These are phyloP conservation scores for Myrmecophaga tridactyla DNA, from an alignment of 2,113 vertebrate species.

Conservation along the genomic window DNA sequence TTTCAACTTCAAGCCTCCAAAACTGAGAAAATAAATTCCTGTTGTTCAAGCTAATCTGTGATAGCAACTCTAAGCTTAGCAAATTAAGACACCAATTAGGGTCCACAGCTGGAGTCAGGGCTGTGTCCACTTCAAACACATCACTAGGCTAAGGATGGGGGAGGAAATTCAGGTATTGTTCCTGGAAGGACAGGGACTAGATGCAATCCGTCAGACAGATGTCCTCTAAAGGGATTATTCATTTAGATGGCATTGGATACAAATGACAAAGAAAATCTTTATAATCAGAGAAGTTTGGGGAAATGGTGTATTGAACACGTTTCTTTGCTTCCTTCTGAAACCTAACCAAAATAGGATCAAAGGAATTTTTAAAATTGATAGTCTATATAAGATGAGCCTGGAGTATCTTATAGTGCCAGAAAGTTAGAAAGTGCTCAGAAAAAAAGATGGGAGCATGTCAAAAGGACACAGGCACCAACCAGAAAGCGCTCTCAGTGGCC, in stretches of 20 bases:
- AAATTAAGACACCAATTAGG: too few relatives aligned
- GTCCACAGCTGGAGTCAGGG: neutral
- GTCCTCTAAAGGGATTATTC: too few relatives aligned
- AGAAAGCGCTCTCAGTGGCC: neutral
- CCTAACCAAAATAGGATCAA: neutral
- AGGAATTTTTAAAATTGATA: neutral
- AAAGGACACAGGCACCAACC: neutral
- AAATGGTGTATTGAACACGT: neutral
- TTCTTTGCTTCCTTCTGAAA: conserved; percentile 2
- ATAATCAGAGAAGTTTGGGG: neutral
- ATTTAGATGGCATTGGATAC: neutral
- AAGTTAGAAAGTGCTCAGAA: neutral
- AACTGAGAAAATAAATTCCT: too few relatives aligned
- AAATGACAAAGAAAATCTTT: neutral
- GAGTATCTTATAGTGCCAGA: neutral
- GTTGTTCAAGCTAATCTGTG: too few relatives aligned
- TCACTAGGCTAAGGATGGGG: neutral
- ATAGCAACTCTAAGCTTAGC: too few relatives aligned
- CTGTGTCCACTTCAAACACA: neutral
- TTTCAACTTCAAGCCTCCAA: too few relatives aligned
- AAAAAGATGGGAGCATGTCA: neutral
- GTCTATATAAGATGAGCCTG: neutral
- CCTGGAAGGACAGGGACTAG: neutral
- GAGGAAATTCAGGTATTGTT: neutral
- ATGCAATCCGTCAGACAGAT: neutral